phyloP scores from a whole-genome alignment of 2,888 invertebrate genomes.

The Athetis lepigone region DNA sequence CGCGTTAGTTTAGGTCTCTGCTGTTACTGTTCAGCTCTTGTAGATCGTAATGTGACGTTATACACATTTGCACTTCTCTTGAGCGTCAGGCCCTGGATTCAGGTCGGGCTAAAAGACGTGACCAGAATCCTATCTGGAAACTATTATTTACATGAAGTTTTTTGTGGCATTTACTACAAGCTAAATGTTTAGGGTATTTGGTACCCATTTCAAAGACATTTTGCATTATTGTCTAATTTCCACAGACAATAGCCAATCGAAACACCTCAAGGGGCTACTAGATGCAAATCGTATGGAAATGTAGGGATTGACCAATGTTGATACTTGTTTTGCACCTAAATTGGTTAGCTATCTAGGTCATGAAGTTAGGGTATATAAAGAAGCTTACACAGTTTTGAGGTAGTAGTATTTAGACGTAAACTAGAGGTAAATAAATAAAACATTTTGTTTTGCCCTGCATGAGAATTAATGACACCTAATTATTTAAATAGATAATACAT shows the following conservation, averaged over 20 bases:
- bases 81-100: no score
- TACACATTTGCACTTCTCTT: no score
- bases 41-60: no score
- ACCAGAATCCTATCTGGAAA: no score
- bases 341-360: slow-evolving; percentile 21
- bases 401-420: not conserved
- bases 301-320: slow-evolving; percentile 35
- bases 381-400: not conserved
- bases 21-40: no score
- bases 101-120: no score
- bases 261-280: slow-evolving; percentile 31
- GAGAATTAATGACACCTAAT: slow-evolving; percentile 5
- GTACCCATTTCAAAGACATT: slow-evolving; percentile 13
- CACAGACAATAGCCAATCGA: not conserved
- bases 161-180: no score
- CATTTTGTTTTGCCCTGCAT: not conserved
- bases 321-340: slow-evolving; percentile 31
- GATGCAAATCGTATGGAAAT: slow-evolving; percentile 56
- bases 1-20: no score
- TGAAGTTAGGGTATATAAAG: slow-evolving; percentile 8
- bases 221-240: slow-evolving; percentile 18
- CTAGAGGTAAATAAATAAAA: not conserved
- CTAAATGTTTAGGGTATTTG: no score
- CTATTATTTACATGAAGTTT: no score
- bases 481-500: no score